These are phyloP conservation scores for Caenorhabditis uteleia DNA, from an alignment of 2,888 invertebrate species.

Conservation along the genomic window DNA sequence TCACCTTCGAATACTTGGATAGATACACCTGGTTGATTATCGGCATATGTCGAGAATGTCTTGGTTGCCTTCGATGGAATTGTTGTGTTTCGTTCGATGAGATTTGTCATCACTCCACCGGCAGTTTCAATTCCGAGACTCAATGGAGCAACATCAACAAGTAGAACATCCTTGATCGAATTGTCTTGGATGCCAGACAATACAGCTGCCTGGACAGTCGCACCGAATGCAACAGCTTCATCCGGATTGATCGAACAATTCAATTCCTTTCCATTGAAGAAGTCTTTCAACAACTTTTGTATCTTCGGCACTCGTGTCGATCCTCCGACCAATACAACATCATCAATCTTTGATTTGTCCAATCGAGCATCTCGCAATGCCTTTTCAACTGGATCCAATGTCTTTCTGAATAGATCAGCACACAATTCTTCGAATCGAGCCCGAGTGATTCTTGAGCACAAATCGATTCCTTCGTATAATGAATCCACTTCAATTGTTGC, in stretches of 20 bases:
- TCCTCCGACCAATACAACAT: conserved; percentile 80
- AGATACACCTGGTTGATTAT: conserved; percentile 88
- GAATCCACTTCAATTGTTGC: conserved; percentile 85
- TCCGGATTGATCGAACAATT: conserved; percentile 93
- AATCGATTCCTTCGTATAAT: conserved; percentile 91
- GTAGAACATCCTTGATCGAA: conserved; percentile 71
- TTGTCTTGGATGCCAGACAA: conserved; percentile 40
- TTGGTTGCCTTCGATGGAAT: conserved; percentile 70
- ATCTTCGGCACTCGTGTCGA: conserved; percentile 97
- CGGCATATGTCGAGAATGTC: conserved; percentile 85
- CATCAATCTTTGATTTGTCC: conserved; percentile 78
- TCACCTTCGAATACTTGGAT: conserved; percentile 80
- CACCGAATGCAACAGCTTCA: conserved; percentile 94
- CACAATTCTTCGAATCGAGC: conserved; percentile 96
- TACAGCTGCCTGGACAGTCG: conserved; percentile 70
- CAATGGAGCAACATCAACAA: conserved; percentile 90
- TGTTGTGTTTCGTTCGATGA: conserved; percentile 77
- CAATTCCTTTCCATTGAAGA: conserved; percentile 88
- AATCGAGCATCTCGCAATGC: conserved; percentile 92
- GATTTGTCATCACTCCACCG: conserved; percentile 89
- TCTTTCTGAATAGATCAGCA: conserved; percentile 91
- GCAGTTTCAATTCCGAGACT: conserved; percentile 88
- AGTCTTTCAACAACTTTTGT: conserved; percentile 85
- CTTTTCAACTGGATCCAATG: conserved; percentile 95
- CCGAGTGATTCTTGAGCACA: conserved; percentile 92